phyloP scores from a whole-genome alignment of 2,888 invertebrate genomes.

The Physocephala rufipes region DNA sequence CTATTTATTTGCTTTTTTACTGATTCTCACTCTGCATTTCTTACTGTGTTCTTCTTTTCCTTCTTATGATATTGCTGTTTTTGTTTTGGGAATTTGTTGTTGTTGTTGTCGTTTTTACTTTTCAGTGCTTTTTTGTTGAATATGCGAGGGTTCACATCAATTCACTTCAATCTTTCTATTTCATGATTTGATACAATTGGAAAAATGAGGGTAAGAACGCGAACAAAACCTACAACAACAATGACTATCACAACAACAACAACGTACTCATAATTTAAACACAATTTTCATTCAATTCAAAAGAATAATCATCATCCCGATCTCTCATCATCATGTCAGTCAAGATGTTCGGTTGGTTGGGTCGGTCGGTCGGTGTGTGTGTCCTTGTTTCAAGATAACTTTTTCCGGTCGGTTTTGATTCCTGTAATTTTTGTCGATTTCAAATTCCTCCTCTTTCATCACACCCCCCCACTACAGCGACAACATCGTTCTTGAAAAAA shows the following conservation, averaged over 20 bases:
- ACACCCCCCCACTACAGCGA: too few species aligned
- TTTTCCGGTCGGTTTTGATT: too few species aligned
- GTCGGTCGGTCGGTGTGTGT: conserved; percentile 43
- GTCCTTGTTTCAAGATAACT: too few species aligned
- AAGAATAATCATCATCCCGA: conserved; percentile 45
- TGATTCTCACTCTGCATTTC: too few species aligned
- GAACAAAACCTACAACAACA: conserved; percentile 1
- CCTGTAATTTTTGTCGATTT: neutral
- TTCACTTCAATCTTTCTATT: conserved; percentile 10
- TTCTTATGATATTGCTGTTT: neutral
- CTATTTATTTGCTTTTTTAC: too few species aligned
- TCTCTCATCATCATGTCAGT: conserved; percentile 26
- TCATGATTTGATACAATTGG: conserved; percentile 16
- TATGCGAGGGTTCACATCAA: neutral
- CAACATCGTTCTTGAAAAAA: too few species aligned
- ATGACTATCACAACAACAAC: conserved; percentile 1
- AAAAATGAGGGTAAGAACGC: neutral
- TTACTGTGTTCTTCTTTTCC: neutral
- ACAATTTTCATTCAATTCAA: conserved; percentile 48
- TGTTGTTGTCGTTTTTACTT: neutral
- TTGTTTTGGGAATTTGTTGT: neutral
- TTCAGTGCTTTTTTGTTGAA: neutral
- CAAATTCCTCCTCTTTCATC: conserved; percentile 2
- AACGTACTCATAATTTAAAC: conserved; percentile 2
- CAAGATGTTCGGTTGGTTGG: too few species aligned